A percentile compares a stretch with the other conserved stretches of the same genome.
phyloP scores from a whole-genome alignment of 2,888 invertebrate species.

The Melanargia galathea region DNA sequence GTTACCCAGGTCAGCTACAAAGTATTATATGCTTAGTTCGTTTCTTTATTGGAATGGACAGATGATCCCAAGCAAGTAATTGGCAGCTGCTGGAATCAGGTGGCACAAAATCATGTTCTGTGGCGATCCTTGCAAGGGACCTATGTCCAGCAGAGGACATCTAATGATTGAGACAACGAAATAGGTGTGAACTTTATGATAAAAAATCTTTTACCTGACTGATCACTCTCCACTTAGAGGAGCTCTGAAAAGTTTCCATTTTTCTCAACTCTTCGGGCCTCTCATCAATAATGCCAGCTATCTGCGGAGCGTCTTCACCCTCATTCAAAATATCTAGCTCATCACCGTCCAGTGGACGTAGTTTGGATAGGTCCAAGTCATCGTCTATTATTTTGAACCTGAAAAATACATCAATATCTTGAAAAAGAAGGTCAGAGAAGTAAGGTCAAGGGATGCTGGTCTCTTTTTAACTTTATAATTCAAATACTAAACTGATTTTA shows the following conservation, averaged over 20 bases:
- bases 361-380: constrained; percentile 86
- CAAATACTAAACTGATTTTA: no score
- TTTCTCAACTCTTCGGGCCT: constrained; percentile 84
- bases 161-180: neutral
- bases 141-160: no score
- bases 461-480: no score
- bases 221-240: constrained; percentile 74
- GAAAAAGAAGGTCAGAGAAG: no score
- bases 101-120: no score
- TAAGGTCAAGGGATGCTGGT: no score
- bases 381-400: constrained; percentile 94
- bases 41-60: no score
- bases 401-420: constrained; percentile 40
- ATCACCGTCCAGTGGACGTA: constrained; percentile 83
- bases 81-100: no score
- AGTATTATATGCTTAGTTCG: no score
- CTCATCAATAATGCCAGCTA: constrained; percentile 94
- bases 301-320: constrained; percentile 93
- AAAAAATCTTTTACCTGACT: constrained; percentile 57
- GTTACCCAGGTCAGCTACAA: no score
- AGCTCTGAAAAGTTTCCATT: constrained; percentile 66
- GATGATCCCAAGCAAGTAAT: no score
- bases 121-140: no score
- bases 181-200: neutral
- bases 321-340: constrained; percentile 86